Evolutionary conservation across 2,113 vertebrate genomes (phyloP), one percentile per base, ranked within the genome.

Genomic region (Apodemus speciosus): DNA sequence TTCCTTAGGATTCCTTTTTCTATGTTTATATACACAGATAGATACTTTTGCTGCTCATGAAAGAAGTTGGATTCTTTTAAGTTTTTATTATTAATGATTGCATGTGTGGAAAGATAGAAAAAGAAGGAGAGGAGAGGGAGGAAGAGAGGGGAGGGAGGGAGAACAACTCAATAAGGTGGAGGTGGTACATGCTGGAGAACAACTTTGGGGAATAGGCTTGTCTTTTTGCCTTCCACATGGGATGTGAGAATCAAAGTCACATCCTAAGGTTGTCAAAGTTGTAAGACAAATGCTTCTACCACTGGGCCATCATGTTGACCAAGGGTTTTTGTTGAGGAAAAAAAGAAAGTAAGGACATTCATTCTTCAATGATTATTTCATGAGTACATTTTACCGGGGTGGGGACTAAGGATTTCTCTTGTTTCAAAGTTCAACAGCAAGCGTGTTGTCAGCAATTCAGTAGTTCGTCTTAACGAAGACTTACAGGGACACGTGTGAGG

Each of bases 291-390:
- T 27, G 79, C 9, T 40, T 83, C 62, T 83, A 62, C 56, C 58
- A 62, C 58, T 20, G 25, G 10, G 58, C 30, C 73, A 51, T 51
- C 46, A 32, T 18, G 15, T 2, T 43, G 58, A 9, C 58, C 38
- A 62, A 83, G 4, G n/a, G n/a, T 60, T 81, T 53, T 81, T 60
- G 7, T 60, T 40, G 14, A 60, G 35, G 25, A 56, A 38, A 43
- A 51, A 77, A 76, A 91, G 80, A 38, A 69, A 38, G 16, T 64
- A 51, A 46, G 84, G 43, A 15, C 18, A 88, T 87, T 94, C 40
- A 76, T 92, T 69, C 38, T 92, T 69, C 58, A 92, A 9, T 88
- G 56, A 91, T 88, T 71, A 91, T 85, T 71, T 46, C 88, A 62
- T 87, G 51, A 90, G 56, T 49, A 46, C 25, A 92, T 81, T 95